These are phyloP conservation scores for Malthinus seriepunctatus DNA, from an alignment of 2,888 invertebrate species.

Conservation along the genomic window DNA sequence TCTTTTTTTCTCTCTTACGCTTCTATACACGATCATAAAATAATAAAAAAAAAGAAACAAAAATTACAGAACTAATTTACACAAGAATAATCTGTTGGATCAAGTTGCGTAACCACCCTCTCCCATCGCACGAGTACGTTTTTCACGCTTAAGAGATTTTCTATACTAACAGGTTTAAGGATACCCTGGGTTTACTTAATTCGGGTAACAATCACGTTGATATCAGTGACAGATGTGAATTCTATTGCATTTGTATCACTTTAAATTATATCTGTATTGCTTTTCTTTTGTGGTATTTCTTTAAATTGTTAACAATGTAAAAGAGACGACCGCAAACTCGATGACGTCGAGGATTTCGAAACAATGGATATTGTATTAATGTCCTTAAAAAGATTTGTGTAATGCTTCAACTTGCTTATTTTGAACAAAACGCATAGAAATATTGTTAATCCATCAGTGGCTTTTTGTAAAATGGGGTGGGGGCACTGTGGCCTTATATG, in stretches of 20 bases:
- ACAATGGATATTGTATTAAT: background rate
- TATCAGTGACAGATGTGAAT: conserved; percentile 55
- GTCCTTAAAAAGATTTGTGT: background rate
- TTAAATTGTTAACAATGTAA: conserved; percentile 7
- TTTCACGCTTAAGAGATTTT: conserved; percentile 52
- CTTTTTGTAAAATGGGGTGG: too few species aligned
- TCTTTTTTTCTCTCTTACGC: too few species aligned
- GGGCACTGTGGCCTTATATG: too few species aligned
- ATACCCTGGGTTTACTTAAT: conserved; percentile 52
- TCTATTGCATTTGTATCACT: conserved; percentile 38
- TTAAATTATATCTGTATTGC: conserved; percentile 30
- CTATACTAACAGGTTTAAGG: conserved; percentile 55
- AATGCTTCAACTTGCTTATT: background rate
- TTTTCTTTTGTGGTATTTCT: conserved; percentile 27
- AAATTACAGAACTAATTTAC: background rate
- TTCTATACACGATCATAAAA: too few species aligned
- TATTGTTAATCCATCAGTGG: too few species aligned
- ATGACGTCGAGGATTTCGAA: background rate
- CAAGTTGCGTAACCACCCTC: conserved; percentile 49
- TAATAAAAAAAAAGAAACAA: too few species aligned
- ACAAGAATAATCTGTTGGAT: conserved; percentile 43
- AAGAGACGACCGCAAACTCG: background rate
- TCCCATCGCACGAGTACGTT: conserved; percentile 37
- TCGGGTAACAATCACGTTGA: conserved; percentile 49
- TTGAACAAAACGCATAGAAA: too few species aligned